Evolutionary conservation across 2,113 vertebrate genomes (phyloP).

Genomic region (Boulengerochromis microlepis): DNA sequence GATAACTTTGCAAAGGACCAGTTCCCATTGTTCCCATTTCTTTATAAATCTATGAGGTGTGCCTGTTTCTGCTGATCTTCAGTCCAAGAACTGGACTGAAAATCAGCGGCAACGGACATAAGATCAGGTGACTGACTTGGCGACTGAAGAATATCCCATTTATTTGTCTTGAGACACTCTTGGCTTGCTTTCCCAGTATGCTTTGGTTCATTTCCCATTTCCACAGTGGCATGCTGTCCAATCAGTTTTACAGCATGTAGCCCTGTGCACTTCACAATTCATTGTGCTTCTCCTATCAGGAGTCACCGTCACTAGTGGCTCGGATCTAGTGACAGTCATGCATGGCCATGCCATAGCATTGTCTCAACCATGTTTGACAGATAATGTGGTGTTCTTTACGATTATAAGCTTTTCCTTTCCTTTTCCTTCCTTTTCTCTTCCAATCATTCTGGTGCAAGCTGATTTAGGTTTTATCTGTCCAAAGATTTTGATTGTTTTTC

Average conservation of each 20-base stretch:
- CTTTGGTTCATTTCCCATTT: not conserved
- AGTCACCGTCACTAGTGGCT: not conserved
- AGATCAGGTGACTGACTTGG: not conserved
- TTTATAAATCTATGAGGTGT: not conserved
- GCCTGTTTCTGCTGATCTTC: not conserved
- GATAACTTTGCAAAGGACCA: not conserved
- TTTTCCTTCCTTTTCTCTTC: not conserved
- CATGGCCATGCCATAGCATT: not conserved
- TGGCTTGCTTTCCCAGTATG: not conserved
- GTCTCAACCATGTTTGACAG: not conserved
- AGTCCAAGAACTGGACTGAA: not conserved
- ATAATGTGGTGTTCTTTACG: not conserved
- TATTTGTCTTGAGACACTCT: not conserved
- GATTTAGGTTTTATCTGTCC: not conserved
- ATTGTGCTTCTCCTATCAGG: not conserved
- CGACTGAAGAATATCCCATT: not conserved
- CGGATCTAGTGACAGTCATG: not conserved
- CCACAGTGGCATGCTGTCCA: not conserved
- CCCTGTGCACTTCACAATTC: not conserved
- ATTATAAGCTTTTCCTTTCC: not conserved
- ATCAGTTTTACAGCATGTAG: not conserved
- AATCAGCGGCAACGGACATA: not conserved
- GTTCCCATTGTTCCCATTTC: not conserved
- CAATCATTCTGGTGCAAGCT: not conserved
- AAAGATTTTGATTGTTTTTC: not conserved